Base-by-base conservation (phyloP, 1,140 invertebrate species). In the Drosophila rhopaloa region DNA sequence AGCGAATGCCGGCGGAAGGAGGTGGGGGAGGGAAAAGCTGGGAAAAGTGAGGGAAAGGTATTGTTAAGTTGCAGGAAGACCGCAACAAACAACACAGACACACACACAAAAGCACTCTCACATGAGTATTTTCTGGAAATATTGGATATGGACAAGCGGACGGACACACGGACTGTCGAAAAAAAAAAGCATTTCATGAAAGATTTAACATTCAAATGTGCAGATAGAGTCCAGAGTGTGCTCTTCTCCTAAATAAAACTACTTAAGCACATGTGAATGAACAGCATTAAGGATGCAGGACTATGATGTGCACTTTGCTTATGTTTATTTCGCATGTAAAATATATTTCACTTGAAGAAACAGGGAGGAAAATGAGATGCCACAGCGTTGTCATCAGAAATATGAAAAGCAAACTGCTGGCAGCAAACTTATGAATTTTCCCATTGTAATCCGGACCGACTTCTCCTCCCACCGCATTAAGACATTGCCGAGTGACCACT, bases 171-270 rank as follows among this genome's bases (percentile, higher is more conserved):
- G 35, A 59, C 51, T 48, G 59, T 54, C 63, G 51, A 75, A 65
- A 65, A 51, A 16, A 16, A 59, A 76, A 76, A 51, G 65, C 53
- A 89, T 89, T 89, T 89, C 84, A 89, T 89, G 77, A 84, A 88
- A 89, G 84, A 89, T 89, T 89, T 89, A 90, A 81, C 84, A 89
- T 89, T 84, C 84, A 90, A 89, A 89, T 89, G 84, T 84, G 84
- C 84, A 75, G 62, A 70, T 10, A n/a, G 44, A 63, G 65, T 74
- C 43, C 53, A 19, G 38, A 35, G 40, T 53, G 51, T 61, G 58
- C 77, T 67, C 38, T 32, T 32, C 79, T 63, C 55, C 58, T 78
- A 89, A 88, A 88, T 88, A 89, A 88, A 88, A 88, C 84, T 88
- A 88, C 84, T 89, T 89, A 89, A 70, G 57, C 80, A 79, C 76